A percentile compares a stretch with the other conserved stretches of the same genome.
Conservation (phyloP, 2,797 vertebrate species). For the Thripadectes ignobilis region DNA sequence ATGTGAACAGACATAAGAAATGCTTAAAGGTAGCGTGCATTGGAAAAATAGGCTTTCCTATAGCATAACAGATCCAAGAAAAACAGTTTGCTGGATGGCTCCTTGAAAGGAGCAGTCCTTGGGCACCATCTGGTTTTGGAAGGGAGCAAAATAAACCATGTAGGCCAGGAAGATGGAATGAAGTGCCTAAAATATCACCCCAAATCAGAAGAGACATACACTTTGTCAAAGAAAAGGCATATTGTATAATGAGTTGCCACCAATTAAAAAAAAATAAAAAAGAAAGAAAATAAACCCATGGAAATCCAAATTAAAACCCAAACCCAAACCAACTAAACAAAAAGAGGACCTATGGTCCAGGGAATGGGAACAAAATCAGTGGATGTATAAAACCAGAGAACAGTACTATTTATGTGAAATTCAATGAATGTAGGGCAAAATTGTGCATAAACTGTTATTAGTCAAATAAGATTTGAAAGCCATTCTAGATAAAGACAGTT, state of each 20-base stretch:
- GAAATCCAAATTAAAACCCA: neutral
- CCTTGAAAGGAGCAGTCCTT: neutral
- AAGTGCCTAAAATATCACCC: neutral
- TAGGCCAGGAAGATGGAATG: neutral
- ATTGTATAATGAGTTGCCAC: neutral
- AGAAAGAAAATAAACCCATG: accelerated
- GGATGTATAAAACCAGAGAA: neutral
- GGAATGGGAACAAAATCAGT: neutral
- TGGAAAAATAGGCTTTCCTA: neutral
- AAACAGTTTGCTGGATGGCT: neutral
- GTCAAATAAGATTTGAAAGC: neutral
- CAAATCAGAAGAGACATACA: neutral
- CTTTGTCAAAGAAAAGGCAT: neutral
- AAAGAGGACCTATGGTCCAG: neutral
- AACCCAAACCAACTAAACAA: neutral
- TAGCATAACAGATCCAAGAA: neutral
- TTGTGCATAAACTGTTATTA: neutral
- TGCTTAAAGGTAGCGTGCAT: neutral
- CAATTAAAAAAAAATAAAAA: neutral
- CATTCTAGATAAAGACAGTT: neutral
- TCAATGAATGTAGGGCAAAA: neutral
- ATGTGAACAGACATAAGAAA: neutral
- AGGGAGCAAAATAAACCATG: neutral
- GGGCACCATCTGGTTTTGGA: neutral
- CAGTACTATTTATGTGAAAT: neutral